A percentile compares a stretch with the other conserved stretches of the same genome.
phyloP scores from a whole-genome alignment of 2,113 vertebrate species.

The Mastomys coucha region DNA sequence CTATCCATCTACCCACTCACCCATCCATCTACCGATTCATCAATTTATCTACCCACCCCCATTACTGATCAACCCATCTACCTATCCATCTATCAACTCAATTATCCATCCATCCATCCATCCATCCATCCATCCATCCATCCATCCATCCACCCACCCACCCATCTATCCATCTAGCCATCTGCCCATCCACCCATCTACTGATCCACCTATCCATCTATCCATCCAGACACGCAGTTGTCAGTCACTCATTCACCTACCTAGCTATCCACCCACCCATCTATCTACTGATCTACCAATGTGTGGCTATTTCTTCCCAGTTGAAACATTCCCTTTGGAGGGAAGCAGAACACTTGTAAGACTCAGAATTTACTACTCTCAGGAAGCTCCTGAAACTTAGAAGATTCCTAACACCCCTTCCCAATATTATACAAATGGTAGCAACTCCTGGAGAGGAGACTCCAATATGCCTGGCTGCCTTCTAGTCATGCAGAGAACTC shows the following conservation, averaged over 20 bases:
- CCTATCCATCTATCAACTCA: background rate
- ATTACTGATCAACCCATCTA: background rate
- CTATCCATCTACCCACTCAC: background rate
- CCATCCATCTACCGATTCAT: background rate
- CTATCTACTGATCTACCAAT: background rate
- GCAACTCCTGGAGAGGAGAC: background rate
- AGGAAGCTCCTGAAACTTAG: background rate
- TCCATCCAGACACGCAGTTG: background rate
- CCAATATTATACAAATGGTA: background rate
- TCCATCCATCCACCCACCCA: background rate
- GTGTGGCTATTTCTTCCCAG: background rate
- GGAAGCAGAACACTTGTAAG: background rate
- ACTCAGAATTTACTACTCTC: background rate
- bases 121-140: background rate
- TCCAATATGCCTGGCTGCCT: background rate
- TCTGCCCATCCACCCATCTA: accelerated
- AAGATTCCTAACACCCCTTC: background rate
- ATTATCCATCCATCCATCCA: background rate
- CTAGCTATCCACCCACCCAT: background rate
- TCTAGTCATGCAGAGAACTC: background rate
- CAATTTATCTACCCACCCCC: background rate
- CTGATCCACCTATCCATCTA: background rate
- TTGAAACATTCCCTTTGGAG: background rate
- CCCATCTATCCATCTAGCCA: background rate
- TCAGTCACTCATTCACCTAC: background rate